Conservation (phyloP, 2,797 vertebrate species). For the Iguana delicatissima region DNA sequence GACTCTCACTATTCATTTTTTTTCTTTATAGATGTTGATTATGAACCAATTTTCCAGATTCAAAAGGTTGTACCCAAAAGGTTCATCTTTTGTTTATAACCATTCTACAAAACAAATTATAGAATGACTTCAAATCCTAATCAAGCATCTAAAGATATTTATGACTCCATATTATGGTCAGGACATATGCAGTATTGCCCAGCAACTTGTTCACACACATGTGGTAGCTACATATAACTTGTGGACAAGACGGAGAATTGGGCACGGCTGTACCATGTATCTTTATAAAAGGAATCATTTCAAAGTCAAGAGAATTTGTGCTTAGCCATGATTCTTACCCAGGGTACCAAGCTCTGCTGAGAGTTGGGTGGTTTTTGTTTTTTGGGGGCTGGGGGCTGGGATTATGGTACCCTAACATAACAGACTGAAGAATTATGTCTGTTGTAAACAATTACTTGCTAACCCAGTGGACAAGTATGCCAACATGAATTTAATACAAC, state of each 20-base stretch:
- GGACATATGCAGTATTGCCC: neutral
- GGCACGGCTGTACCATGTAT: neutral
- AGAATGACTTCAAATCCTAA: neutral
- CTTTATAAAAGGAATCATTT: neutral
- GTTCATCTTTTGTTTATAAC: neutral
- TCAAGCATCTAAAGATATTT: neutral
- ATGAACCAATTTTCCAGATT: neutral
- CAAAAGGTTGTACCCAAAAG: too few species aligned
- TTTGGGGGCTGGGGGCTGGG: too few species aligned
- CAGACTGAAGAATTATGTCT: too few species aligned
- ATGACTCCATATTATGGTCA: too few species aligned
- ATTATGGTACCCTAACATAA: too few species aligned
- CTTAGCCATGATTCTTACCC: neutral
- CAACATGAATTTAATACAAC: neutral
- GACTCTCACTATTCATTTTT: neutral
- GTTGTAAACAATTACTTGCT: too few species aligned
- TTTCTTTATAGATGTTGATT: neutral
- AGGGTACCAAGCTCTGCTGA: neutral
- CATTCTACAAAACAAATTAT: neutral
- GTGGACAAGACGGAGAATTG: neutral
- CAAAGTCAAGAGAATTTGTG: neutral
- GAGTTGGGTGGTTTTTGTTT: too few species aligned
- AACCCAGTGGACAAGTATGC: neutral
- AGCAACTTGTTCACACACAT: neutral
- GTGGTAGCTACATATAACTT: neutral